Conservation (phyloP, 2,113 vertebrate genomes). For the Salvelinus namaycush region DNA sequence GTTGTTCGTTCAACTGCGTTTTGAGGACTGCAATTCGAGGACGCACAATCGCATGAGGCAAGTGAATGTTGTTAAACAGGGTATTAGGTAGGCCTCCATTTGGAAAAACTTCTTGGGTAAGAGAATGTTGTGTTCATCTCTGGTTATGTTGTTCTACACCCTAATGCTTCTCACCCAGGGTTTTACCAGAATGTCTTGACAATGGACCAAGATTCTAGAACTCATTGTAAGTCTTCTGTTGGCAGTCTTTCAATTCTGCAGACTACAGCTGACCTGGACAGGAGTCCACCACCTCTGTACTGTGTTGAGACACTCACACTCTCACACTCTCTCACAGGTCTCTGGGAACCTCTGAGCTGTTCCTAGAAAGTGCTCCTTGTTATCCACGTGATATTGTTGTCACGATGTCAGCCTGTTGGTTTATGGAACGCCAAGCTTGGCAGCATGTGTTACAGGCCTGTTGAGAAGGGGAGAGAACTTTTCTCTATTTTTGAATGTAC, state of each 20-base stretch:
- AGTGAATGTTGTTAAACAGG: too few relatives aligned
- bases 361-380: constrained; percentile 40
- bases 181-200: constrained; percentile 24
- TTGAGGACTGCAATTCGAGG: too few relatives aligned
- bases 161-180: constrained; percentile 4
- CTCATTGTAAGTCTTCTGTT: constrained; percentile 27
- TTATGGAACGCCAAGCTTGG: neutral
- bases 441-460: neutral
- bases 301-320: neutral
- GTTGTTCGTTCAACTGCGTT: too few relatives aligned
- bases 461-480: neutral
- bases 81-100: too few relatives aligned
- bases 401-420: constrained; percentile 3
- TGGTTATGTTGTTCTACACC: constrained; percentile 19
- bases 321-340: neutral
- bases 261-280: constrained; percentile 34
- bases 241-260: constrained; percentile 15
- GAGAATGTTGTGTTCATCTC: neutral
- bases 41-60: too few relatives aligned
- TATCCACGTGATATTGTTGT: neutral
- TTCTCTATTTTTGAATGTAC: neutral
- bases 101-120: neutral
- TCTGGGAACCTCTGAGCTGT: constrained; percentile 32
- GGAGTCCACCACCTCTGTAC: constrained; percentile 17
- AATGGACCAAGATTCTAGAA: constrained; percentile 31